These are phyloP conservation scores for Alfaro cultratus DNA, from an alignment of 2,797 vertebrate species.

Conservation along the genomic window DNA sequence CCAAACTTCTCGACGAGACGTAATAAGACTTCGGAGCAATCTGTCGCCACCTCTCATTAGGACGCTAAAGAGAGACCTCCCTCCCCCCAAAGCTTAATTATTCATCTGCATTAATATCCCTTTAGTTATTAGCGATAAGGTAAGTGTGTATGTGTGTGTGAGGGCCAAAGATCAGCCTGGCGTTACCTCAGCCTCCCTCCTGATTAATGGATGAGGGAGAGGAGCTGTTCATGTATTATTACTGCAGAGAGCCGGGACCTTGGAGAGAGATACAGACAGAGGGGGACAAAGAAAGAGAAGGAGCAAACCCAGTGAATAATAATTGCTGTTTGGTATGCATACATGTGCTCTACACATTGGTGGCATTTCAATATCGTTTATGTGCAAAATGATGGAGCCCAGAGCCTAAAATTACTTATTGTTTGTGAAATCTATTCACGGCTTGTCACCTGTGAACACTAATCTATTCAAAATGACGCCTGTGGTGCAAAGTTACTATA, in stretches of 20 bases:
- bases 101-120: constrained; percentile 78
- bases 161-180: constrained; percentile 73
- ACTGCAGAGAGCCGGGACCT: constrained; percentile 64
- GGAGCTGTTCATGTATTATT: constrained; percentile 79
- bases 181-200: constrained; percentile 64
- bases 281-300: constrained; percentile 18
- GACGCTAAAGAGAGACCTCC: constrained; percentile 53
- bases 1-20: constrained; percentile 62
- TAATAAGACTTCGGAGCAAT: constrained; percentile 59
- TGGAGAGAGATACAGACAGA: constrained; percentile 37
- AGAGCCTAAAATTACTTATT: not conserved
- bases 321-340: constrained; percentile 67
- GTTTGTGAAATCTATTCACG: not conserved
- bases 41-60: constrained; percentile 74
- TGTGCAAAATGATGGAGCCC: not conserved
- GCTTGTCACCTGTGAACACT: constrained; percentile 2
- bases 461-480: constrained; percentile 11
- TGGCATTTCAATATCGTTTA: constrained; percentile 49
- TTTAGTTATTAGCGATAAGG: constrained; percentile 72
- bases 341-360: constrained; percentile 49
- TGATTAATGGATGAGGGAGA: constrained; percentile 77
- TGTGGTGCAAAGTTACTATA: constrained; percentile 8
- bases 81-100: constrained; percentile 69
- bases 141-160: constrained; percentile 51
- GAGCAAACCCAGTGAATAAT: constrained; percentile 57